Percentiles rank a stretch among this genome's conserved stretches.
Conservation (phyloP, 2,888 invertebrate species). For the Pediacus dermestoides region DNA sequence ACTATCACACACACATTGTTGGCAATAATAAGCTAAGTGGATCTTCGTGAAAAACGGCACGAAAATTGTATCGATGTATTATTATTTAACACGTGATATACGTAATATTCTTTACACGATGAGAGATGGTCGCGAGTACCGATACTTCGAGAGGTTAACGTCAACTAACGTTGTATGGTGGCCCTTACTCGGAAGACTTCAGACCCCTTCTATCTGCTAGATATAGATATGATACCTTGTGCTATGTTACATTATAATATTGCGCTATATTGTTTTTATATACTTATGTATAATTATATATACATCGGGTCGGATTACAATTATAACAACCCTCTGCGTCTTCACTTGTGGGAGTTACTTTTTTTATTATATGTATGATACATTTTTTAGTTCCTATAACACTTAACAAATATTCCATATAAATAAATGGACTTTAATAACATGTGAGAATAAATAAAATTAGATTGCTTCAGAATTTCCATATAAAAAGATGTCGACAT, state of each 20-base stretch:
- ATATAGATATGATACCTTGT: slow-evolving; percentile 23
- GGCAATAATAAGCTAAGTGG: too few relatives aligned
- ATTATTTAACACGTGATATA: slow-evolving; percentile 39
- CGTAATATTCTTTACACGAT: slow-evolving; percentile 25
- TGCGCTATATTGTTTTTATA: too few relatives aligned
- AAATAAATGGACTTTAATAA: too few relatives aligned
- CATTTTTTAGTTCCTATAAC: too few relatives aligned
- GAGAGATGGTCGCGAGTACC: slow-evolving; percentile 34
- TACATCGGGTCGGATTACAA: slow-evolving; percentile 1
- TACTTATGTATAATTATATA: slow-evolving; percentile 13
- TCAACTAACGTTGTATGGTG: slow-evolving; percentile 34
- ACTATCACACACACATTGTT: slow-evolving; percentile 23
- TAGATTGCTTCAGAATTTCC: too few relatives aligned
- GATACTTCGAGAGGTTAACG: slow-evolving; percentile 38
- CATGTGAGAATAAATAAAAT: too few relatives aligned
- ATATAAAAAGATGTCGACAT: too few relatives aligned
- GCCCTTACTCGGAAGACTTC: slow-evolving; percentile 43
- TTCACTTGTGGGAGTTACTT: slow-evolving; percentile 2
- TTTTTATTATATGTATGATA: too few relatives aligned
- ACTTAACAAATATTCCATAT: too few relatives aligned
- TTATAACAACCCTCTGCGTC: not conserved
- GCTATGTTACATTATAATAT: too few relatives aligned
- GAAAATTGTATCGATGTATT: slow-evolving; percentile 26
- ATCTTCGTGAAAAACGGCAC: slow-evolving; percentile 35
- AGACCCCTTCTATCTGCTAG: slow-evolving; percentile 42